Percentiles rank a stretch among this genome's conserved stretches.
These are phyloP conservation scores for Papilio glaucus DNA, from an alignment of 1,140 invertebrate genomes.

Conservation along the genomic window DNA sequence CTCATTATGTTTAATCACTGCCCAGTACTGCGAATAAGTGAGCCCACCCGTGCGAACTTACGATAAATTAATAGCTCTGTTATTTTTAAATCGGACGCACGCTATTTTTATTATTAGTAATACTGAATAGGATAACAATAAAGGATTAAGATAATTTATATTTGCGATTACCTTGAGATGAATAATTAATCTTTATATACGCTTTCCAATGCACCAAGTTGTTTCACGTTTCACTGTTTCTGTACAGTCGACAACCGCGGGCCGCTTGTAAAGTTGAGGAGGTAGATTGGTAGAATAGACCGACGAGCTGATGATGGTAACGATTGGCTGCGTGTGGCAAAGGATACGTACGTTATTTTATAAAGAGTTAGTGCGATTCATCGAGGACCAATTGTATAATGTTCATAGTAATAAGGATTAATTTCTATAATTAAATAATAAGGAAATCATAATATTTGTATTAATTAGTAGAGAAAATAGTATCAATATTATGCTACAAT, in stretches of 20 bases:
- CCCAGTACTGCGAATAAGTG: conserved; percentile 23
- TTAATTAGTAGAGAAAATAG: not conserved
- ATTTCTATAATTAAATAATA: not conserved
- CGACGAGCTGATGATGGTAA: too few relatives aligned
- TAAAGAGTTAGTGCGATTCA: too few relatives aligned
- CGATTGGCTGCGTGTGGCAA: too few relatives aligned
- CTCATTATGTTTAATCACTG: conserved; percentile 30
- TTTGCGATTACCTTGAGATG: not conserved
- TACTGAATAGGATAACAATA: conserved; percentile 7
- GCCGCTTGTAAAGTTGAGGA: too few relatives aligned
- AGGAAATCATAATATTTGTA: not conserved
- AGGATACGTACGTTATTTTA: too few relatives aligned
- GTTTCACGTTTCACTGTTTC: too few relatives aligned
- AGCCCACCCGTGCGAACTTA: conserved; percentile 38
- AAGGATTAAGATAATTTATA: not conserved
- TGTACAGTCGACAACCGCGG: too few relatives aligned
- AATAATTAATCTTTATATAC: too few relatives aligned
- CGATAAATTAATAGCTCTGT: conserved; percentile 3
- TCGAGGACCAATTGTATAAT: too few relatives aligned
- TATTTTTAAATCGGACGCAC: not conserved
- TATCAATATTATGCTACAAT: conserved; percentile 6
- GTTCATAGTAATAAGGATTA: not conserved
- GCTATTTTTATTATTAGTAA: conserved; percentile 1
- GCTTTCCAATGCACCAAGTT: too few relatives aligned
- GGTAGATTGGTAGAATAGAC: too few relatives aligned